Evolutionary conservation across 2,888 invertebrate species (phyloP).

Genomic region (Protonemura montana): DNA sequence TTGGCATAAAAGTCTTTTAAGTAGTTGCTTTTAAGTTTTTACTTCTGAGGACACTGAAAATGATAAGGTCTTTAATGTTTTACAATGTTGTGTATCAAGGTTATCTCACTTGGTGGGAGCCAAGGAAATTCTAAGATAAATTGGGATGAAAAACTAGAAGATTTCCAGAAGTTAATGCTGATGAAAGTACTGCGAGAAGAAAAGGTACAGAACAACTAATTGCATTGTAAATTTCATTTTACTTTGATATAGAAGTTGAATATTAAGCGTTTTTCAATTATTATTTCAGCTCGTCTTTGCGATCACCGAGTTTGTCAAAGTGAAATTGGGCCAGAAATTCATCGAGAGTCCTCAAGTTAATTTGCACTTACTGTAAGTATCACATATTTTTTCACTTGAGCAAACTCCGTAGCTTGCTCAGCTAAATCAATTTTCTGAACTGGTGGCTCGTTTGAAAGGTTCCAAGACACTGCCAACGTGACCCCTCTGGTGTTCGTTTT

Average conservation of each 20-base stretch:
- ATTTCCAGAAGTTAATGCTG: conserved; percentile 84
- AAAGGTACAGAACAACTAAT: conserved; percentile 61
- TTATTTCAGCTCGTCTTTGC: conserved; percentile 71
- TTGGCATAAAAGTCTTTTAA: too few species aligned
- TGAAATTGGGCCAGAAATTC: conserved; percentile 78
- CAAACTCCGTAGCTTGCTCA: background rate
- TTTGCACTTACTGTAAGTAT: conserved; percentile 69
- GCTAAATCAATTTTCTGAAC: background rate
- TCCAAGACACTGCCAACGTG: conserved; percentile 72
- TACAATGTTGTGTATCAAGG: background rate
- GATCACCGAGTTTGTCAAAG: conserved; percentile 79
- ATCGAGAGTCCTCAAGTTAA: conserved; percentile 83
- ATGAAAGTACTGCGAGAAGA: conserved; percentile 80
- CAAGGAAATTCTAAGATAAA: conserved; percentile 54
- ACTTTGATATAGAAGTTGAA: too few species aligned
- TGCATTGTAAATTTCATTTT: too few species aligned
- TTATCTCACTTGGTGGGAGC: background rate
- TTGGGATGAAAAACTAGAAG: conserved; percentile 71
- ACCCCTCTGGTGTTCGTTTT: conserved; percentile 87
- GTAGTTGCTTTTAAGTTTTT: too few species aligned
- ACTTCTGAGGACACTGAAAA: too few species aligned
- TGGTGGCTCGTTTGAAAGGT: too few species aligned
- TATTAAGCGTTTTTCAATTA: background rate
- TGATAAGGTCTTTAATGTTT: too few species aligned
- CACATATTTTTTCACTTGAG: background rate